Percentiles rank a stretch among this genome's conserved stretches.
phyloP scores from a whole-genome alignment of 2,113 vertebrate genomes.

The Callospermophilus lateralis region DNA sequence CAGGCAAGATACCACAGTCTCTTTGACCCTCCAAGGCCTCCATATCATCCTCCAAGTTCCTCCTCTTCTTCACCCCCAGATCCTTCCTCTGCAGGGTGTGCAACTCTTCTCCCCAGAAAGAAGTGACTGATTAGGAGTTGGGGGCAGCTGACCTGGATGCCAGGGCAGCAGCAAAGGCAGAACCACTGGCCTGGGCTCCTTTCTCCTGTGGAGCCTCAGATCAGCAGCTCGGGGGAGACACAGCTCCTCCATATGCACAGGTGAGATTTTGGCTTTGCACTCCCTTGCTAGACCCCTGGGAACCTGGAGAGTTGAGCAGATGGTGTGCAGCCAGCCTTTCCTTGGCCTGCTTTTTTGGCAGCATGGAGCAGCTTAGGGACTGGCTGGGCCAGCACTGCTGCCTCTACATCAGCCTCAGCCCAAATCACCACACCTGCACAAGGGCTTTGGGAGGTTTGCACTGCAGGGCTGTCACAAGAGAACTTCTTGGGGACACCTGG shows the following conservation, averaged over 20 bases:
- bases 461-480: background rate
- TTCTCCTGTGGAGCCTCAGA: background rate
- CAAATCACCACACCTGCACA: background rate
- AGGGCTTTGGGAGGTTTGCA: slow-evolving; percentile 38
- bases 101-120: too few species aligned
- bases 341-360: slow-evolving; percentile 88
- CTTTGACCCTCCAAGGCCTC: too few species aligned
- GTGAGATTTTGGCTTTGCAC: slow-evolving; percentile 60
- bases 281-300: slow-evolving; percentile 82
- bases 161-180: background rate
- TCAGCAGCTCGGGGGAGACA: fast-evolving
- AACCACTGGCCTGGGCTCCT: background rate
- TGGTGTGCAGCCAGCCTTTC: slow-evolving; percentile 69
- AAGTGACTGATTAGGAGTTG: too few species aligned
- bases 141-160: background rate
- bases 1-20: too few species aligned
- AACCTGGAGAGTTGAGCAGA: too few species aligned
- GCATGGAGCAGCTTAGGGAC: slow-evolving; percentile 87
- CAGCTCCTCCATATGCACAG: fast-evolving
- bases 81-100: background rate
- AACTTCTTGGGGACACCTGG: fast-evolving
- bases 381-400: slow-evolving; percentile 87
- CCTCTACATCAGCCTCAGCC: slow-evolving; percentile 58
- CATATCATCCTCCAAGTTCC: background rate
- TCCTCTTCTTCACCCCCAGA: too few species aligned